A percentile compares a stretch with the other conserved stretches of the same genome.
These are phyloP conservation scores for Enteromius treurensis DNA, from an alignment of 2,797 vertebrate species.

Conservation along the genomic window DNA sequence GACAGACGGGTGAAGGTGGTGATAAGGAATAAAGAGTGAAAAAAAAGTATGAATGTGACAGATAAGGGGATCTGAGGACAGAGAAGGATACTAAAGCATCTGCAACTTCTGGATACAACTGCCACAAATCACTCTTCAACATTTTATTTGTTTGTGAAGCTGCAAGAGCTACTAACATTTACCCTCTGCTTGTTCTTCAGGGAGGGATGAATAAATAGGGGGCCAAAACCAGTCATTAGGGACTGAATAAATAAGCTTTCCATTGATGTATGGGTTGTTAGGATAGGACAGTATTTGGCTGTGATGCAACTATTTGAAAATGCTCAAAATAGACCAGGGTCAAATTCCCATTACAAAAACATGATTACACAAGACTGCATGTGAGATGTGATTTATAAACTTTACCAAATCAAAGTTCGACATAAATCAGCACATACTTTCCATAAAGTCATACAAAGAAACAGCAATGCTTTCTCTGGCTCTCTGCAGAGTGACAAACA, in stretches of 20 bases:
- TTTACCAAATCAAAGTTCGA: not conserved
- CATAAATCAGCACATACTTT: not conserved
- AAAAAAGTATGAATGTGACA: constrained; percentile 21
- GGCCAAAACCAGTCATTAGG: too few species aligned
- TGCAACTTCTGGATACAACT: not conserved
- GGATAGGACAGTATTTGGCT: too few species aligned
- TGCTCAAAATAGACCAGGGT: not conserved
- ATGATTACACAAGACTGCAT: not conserved
- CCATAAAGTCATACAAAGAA: not conserved
- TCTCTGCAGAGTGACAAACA: not conserved
- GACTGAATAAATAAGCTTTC: too few species aligned
- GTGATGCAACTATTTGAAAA: too few species aligned
- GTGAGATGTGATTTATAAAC: not conserved
- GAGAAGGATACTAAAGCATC: not conserved
- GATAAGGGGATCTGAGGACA: not conserved
- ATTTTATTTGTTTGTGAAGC: not conserved
- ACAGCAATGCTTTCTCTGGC: constrained; percentile 15
- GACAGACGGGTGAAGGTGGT: not conserved
- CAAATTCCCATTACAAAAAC: not conserved
- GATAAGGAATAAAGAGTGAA: constrained; percentile 21
- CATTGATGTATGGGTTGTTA: too few species aligned
- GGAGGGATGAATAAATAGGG: not conserved
- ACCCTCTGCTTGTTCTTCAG: not conserved
- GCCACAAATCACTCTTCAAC: not conserved
- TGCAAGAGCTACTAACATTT: not conserved